Percentiles rank a stretch among this genome's conserved stretches.
Conservation (phyloP, 1,140 invertebrate genomes). For the Caenorhabditis inopinata region DNA sequence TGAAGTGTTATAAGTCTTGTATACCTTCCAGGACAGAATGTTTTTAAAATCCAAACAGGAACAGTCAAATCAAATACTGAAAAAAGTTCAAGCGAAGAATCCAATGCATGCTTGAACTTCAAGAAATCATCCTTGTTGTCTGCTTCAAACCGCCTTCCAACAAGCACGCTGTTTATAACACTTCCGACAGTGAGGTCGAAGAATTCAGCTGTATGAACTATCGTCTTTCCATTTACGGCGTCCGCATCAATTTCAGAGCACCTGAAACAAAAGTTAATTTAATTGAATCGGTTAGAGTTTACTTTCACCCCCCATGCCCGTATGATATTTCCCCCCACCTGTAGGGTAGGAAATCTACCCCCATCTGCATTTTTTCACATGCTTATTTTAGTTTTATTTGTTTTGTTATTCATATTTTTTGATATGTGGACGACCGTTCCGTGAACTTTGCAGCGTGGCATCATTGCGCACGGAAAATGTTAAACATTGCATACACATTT, state of each 20-base stretch:
- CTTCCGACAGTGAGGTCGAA: constrained; percentile 40
- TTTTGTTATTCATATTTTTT: too few relatives aligned
- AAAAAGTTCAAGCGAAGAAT: not conserved
- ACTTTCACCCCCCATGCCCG: too few relatives aligned
- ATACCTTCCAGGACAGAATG: not conserved
- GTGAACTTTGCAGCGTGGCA: too few relatives aligned
- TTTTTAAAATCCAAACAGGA: not conserved
- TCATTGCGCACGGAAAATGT: too few relatives aligned
- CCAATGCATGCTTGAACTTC: constrained; percentile 10
- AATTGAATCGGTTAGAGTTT: not conserved
- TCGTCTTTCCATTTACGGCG: not conserved
- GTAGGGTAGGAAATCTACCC: too few relatives aligned
- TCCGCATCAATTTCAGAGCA: constrained; percentile 9
- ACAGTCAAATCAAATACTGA: constrained; percentile 18
- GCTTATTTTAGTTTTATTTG: too few relatives aligned
- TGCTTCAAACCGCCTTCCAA: constrained; percentile 17
- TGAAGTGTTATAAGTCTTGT: not conserved
- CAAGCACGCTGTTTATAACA: constrained; percentile 38
- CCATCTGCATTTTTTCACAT: too few relatives aligned
- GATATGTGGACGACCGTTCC: too few relatives aligned
- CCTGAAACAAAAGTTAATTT: not conserved
- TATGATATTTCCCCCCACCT: too few relatives aligned
- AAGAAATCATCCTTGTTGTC: constrained; percentile 35
- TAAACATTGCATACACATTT: too few relatives aligned
- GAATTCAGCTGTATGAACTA: not conserved